Evolutionary conservation across 2,113 vertebrate genomes (phyloP), one percentile per base, ranked within the genome.

Genomic region (Limnothrissa miodon): DNA sequence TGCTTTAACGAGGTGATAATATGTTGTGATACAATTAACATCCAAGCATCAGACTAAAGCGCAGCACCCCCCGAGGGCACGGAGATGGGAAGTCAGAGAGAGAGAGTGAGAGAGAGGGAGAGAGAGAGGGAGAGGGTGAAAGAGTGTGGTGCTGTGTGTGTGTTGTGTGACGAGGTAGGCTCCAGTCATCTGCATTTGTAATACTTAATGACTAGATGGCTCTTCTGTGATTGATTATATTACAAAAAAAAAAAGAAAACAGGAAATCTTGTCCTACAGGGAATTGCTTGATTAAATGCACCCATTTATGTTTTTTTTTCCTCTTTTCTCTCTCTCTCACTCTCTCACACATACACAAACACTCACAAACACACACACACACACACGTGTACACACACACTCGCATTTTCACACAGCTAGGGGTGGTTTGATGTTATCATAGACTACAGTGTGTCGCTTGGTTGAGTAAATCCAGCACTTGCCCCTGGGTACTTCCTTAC

Each of bases 1-100:
- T 79, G 44, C 85, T 85, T 87, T 93, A 94, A 92, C 89, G 15
- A 93, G 91, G 89, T 90, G 92, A 91, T 91, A 90, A 94, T 91
- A 88, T 85, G 85, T 87, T 80, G 88, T 83, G 83, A 81, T 90
- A 87, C 87, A 89, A 80, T 80, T 85, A 90, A 89, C 83, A 78
- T 81, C 85, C 84, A 39, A 82, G 87, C 86, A 82, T 74, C 86
- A 83, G 85, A 45, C 89, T 90, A 86, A 78, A 74, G 53, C 13
- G 10, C 85, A 33, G 42, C 79, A 81, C 79, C 51, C 53, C 85
- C 84, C 70, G 42, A 25, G 70, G 78, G 78, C 51, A 79, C 13
- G 4, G 51, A 17, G 79, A 80, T 15, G 1, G 51, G 5, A 53
- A 79, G 78, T 78, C 23, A 53, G 23, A 78, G 17, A 87, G 15